Evolutionary conservation across 2,113 vertebrate species (phyloP).

Genomic region (Puntigrus tetrazona): DNA sequence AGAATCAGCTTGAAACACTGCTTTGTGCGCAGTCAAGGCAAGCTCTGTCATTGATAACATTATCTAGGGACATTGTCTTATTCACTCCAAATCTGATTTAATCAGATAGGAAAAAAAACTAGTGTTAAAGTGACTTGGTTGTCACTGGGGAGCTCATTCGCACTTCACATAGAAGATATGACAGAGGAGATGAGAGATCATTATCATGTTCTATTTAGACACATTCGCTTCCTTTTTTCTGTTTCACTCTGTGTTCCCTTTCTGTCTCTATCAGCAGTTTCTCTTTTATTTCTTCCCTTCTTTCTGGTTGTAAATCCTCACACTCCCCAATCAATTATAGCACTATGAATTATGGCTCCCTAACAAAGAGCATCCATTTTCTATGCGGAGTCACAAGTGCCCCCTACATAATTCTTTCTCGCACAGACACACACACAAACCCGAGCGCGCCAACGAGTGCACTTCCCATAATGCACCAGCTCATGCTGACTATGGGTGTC

Average conservation of each 20-base stretch:
- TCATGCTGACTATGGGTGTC: slow-evolving; percentile 41
- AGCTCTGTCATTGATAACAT: neutral
- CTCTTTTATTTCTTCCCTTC: slow-evolving; percentile 13
- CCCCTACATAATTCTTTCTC: slow-evolving; percentile 26
- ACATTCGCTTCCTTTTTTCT: neutral
- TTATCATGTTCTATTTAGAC: slow-evolving; percentile 20
- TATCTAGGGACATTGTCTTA: slow-evolving; percentile 2
- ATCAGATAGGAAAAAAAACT: neutral
- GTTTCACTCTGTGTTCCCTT: slow-evolving; percentile 8
- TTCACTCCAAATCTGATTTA: slow-evolving; percentile 1
- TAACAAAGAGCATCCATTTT: slow-evolving; percentile 55
- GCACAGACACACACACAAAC: slow-evolving; percentile 15
- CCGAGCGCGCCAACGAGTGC: neutral
- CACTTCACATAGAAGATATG: neutral
- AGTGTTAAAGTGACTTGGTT: neutral
- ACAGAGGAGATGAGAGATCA: slow-evolving; percentile 20
- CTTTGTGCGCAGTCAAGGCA: neutral
- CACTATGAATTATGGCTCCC: slow-evolving; percentile 33
- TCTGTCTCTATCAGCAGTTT: slow-evolving; percentile 20
- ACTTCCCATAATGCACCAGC: slow-evolving; percentile 41
- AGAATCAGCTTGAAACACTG: neutral
- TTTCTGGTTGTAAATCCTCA: slow-evolving; percentile 22
- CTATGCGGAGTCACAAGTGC: slow-evolving; percentile 30
- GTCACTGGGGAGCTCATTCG: neutral
- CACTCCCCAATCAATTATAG: slow-evolving; percentile 45